These are phyloP conservation scores for Regulus satrapa DNA, from an alignment of 2,113 vertebrate genomes.

Conservation along the genomic window DNA sequence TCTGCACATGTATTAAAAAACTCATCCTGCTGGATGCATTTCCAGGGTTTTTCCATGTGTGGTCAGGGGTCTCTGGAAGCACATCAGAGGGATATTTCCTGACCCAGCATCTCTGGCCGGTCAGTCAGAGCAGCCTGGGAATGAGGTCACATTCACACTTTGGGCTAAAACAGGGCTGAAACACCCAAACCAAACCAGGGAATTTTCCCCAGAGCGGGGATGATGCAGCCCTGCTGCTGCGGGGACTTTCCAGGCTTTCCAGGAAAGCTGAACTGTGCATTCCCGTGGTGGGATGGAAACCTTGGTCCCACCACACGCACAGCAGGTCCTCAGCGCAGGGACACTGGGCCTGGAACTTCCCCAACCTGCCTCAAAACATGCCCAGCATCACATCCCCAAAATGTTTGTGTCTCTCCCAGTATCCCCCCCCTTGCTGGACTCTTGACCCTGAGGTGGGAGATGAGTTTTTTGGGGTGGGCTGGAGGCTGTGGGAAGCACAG, in stretches of 20 bases:
- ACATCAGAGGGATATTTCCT: neutral
- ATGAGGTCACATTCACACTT: neutral
- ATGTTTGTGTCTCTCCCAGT: rapidly evolving
- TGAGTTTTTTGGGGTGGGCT: rapidly evolving
- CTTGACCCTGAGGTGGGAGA: rapidly evolving
- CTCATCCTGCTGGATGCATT: rapidly evolving
- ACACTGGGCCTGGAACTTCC: neutral
- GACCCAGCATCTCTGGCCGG: neutral
- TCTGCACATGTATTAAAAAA: rapidly evolving
- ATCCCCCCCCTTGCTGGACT: neutral
- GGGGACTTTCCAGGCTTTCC: neutral
- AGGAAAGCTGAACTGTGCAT: slow-evolving; percentile 8
- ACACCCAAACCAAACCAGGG: neutral
- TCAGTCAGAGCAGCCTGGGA: neutral
- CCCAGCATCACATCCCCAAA: neutral
- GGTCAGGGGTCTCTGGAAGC: neutral
- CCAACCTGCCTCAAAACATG: neutral
- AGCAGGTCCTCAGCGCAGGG: neutral
- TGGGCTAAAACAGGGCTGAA: neutral
- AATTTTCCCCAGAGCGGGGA: neutral
- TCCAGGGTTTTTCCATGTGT: neutral
- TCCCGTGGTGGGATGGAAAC: neutral
- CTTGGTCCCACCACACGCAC: neutral
- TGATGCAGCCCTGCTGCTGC: neutral
- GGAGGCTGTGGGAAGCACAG: neutral